Percentiles rank a stretch among this genome's conserved stretches.
These are phyloP conservation scores for Hydropotes inermis DNA, from an alignment of 2,113 vertebrate genomes.

Conservation along the genomic window DNA sequence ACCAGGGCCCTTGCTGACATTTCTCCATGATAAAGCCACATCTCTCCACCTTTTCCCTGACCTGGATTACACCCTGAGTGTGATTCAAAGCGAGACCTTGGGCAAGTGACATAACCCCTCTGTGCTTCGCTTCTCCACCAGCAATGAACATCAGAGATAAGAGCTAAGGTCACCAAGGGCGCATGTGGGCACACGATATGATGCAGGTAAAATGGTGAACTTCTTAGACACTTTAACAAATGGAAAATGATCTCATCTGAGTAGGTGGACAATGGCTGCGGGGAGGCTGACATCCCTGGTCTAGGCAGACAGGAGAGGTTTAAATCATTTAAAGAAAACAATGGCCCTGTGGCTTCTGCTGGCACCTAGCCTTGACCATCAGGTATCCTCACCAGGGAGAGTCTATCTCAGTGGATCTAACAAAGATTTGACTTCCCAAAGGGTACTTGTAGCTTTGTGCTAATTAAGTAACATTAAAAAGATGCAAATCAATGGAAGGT, in stretches of 20 bases:
- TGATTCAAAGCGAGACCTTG: background rate
- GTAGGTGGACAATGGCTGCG: background rate
- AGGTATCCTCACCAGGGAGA: background rate
- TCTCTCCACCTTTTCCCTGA: accelerated
- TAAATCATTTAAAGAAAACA: constrained; percentile 5
- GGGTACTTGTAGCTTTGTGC: background rate
- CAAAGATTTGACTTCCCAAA: background rate
- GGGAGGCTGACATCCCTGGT: background rate
- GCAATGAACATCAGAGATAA: background rate
- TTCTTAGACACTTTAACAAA: background rate
- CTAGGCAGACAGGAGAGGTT: background rate
- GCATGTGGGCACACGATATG: background rate
- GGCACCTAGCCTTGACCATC: background rate
- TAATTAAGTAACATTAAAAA: background rate
- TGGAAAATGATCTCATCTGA: background rate
- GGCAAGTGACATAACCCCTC: background rate
- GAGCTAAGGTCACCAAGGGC: background rate
- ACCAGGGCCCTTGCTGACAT: background rate
- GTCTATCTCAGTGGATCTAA: background rate
- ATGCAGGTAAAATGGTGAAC: background rate
- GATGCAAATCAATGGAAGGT: background rate
- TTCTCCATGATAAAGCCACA: background rate
- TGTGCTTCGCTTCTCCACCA: background rate
- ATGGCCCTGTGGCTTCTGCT: background rate
- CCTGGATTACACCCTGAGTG: background rate